Evolutionary conservation across 2,888 invertebrate genomes (phyloP).

Genomic region (Rhyacophila evoluta): DNA sequence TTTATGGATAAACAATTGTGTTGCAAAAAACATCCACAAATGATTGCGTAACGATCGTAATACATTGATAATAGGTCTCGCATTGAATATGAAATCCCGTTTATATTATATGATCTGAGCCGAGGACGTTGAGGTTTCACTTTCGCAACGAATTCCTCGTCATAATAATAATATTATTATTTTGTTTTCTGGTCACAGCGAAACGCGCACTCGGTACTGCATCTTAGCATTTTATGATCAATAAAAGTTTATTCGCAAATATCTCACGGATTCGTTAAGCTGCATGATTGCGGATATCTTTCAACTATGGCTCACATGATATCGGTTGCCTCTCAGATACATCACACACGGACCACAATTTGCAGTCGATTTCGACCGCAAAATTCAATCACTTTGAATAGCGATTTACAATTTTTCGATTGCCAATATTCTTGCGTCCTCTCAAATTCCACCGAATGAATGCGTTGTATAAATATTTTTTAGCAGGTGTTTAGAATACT

Average conservation of each 20-base stretch:
- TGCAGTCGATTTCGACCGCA: too few species aligned
- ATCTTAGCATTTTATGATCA: not conserved
- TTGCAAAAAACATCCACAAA: too few species aligned
- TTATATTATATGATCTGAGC: not conserved
- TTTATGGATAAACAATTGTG: too few species aligned
- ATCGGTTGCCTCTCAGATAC: too few species aligned
- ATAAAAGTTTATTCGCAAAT: constrained; percentile 15
- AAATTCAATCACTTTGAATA: too few species aligned
- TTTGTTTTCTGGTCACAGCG: constrained; percentile 10
- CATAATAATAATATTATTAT: not conserved
- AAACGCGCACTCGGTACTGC: not conserved
- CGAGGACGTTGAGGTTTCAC: constrained; percentile 2
- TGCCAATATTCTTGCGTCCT: too few species aligned
- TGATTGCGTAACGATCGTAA: too few species aligned
- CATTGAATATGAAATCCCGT: not conserved
- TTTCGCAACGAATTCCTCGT: not conserved
- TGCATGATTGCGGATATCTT: not conserved
- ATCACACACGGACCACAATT: too few species aligned
- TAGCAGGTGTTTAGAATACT: too few species aligned
- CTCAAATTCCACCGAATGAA: too few species aligned
- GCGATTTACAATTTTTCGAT: too few species aligned
- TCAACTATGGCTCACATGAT: not conserved
- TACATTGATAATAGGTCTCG: not conserved
- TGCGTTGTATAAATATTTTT: too few species aligned
- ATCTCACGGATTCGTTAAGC: not conserved